A percentile compares a stretch with the other conserved stretches of the same genome.
Evolutionary conservation across 2,113 vertebrate species (phyloP).

Genomic region (Ictidomys tridecemlineatus): DNA sequence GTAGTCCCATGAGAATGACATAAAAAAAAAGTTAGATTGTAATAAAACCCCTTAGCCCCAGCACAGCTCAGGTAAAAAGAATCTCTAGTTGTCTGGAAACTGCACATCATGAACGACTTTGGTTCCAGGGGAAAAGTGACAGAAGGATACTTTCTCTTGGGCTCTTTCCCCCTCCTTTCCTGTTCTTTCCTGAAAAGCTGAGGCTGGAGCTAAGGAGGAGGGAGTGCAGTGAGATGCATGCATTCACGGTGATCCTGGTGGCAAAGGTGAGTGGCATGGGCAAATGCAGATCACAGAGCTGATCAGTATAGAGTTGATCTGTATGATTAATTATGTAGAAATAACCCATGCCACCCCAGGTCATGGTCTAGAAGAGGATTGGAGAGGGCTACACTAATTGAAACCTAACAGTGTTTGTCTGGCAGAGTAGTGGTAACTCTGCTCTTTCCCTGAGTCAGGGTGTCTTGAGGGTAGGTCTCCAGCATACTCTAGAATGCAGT

Average conservation of each 20-base stretch:
- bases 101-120: background rate
- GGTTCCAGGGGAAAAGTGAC: conserved; percentile 16
- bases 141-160: background rate
- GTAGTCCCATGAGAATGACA: background rate
- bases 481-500: background rate
- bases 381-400: background rate
- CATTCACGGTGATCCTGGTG: too few relatives aligned
- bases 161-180: background rate
- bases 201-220: background rate
- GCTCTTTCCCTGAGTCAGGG: background rate
- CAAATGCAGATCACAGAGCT: background rate
- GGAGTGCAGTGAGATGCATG: background rate
- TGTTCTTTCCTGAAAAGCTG: background rate
- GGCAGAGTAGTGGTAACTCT: background rate
- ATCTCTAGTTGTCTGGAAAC: background rate
- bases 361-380: background rate
- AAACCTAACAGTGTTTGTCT: background rate
- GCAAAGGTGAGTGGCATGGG: background rate
- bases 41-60: background rate
- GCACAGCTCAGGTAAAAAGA: background rate
- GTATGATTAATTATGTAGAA: background rate
- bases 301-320: too few relatives aligned
- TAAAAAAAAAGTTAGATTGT: background rate
- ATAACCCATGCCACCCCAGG: background rate
- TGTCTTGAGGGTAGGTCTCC: background rate